Evolutionary conservation across 2,797 vertebrate species (phyloP).

Genomic region (Denticeps clupeoides): DNA sequence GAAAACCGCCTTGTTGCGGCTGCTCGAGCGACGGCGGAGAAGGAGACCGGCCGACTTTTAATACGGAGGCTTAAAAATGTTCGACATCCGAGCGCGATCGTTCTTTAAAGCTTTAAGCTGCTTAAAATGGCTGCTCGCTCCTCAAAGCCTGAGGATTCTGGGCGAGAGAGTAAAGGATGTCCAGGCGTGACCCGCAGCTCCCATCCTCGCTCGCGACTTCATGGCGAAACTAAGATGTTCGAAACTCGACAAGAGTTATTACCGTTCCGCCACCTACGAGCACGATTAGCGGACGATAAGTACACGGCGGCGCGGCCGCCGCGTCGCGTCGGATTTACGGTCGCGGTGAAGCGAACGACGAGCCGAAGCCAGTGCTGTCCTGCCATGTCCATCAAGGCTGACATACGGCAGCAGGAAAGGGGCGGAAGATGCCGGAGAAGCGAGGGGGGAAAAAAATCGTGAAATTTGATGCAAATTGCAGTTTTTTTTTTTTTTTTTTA

Average conservation of each 20-base stretch:
- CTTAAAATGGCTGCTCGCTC: conserved; percentile 57
- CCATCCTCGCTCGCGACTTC: conserved; percentile 8
- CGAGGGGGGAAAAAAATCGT: conserved; percentile 30
- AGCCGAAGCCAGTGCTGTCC: conserved; percentile 36
- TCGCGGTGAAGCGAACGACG: conserved; percentile 45
- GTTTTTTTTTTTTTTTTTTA: conserved; percentile 38
- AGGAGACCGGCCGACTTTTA: conserved; percentile 33
- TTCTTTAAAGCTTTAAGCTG: conserved; percentile 62
- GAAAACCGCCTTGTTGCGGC: no score
- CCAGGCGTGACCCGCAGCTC: neutral
- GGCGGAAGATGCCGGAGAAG: conserved; percentile 18
- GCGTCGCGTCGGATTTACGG: conserved; percentile 46
- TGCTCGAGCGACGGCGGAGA: neutral
- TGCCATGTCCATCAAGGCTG: conserved; percentile 35
- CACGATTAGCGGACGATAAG: conserved; percentile 49
- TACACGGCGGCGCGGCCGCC: conserved; percentile 39
- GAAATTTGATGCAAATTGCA: conserved; percentile 55
- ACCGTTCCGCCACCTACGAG: conserved; percentile 40
- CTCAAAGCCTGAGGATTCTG: conserved; percentile 27
- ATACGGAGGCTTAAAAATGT: conserved; percentile 61
- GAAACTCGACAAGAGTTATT: conserved; percentile 45
- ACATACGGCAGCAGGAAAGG: conserved; percentile 29
- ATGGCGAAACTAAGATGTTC: conserved; percentile 29
- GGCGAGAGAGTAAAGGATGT: neutral
- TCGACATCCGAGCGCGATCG: conserved; percentile 60